Conservation (phyloP, 2,888 invertebrate species). For the Tachystola acroxantha region DNA sequence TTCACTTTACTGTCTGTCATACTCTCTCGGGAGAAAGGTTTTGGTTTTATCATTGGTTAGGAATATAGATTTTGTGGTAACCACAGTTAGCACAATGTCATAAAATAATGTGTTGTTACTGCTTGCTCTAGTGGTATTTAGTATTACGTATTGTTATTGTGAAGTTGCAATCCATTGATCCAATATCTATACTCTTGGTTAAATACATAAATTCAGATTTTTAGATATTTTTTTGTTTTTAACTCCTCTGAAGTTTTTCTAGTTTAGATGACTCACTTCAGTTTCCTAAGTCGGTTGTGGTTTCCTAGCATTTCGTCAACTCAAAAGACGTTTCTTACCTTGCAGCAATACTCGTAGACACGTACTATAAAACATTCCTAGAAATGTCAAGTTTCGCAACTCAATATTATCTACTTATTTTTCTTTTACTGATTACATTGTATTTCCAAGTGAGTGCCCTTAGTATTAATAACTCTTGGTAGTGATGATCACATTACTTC, state of each 20-base stretch:
- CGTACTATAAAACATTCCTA: slow-evolving; percentile 10
- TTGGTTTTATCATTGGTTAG: slow-evolving; percentile 10
- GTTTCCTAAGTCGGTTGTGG: slow-evolving; percentile 39
- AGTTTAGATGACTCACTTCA: slow-evolving; percentile 31
- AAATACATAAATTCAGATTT: no score
- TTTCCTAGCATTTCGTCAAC: slow-evolving; percentile 22
- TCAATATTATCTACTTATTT: no score
- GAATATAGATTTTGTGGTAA: slow-evolving; percentile 5
- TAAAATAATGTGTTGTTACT: no score
- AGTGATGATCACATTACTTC: background rate
- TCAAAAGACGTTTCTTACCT: slow-evolving; percentile 16
- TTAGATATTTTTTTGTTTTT: background rate
- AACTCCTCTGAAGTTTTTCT: background rate
- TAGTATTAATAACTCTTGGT: no score
- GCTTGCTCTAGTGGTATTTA: no score
- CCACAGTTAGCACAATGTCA: no score
- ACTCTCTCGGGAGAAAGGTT: slow-evolving; percentile 16
- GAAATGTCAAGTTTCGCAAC: background rate
- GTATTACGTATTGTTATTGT: no score
- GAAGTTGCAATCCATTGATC: no score
- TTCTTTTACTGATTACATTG: no score
- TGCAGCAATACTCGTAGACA: slow-evolving; percentile 10
- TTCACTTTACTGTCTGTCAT: slow-evolving; percentile 12
- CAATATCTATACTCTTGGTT: no score
- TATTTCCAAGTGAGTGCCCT: no score